These are phyloP conservation scores for Tenualosa ilisha DNA, from an alignment of 2,797 vertebrate species.

Conservation along the genomic window DNA sequence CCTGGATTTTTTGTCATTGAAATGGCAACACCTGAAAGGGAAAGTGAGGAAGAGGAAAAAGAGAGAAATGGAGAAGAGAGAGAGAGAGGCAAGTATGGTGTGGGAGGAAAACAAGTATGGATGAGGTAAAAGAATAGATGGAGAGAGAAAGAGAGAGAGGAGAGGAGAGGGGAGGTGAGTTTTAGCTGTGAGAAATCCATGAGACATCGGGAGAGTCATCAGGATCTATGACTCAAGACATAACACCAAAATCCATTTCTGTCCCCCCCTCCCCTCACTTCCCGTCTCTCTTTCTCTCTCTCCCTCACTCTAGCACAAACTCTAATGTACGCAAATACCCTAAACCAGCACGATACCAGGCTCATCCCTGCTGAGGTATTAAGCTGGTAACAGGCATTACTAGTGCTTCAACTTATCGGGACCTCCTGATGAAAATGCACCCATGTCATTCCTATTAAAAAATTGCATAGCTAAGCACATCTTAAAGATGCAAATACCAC, in stretches of 20 bases:
- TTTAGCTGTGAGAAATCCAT: slow-evolving; percentile 47
- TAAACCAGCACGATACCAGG: not conserved
- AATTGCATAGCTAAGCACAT: not conserved
- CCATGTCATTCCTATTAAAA: not conserved
- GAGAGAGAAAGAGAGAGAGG: not conserved
- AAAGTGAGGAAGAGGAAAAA: not conserved
- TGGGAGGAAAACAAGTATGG: no score
- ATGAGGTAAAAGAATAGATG: no score
- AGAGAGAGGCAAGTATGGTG: slow-evolving; percentile 12
- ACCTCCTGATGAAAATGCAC: not conserved
- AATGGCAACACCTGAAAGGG: not conserved
- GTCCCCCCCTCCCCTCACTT: not conserved
- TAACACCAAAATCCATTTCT: not conserved
- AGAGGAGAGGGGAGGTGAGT: slow-evolving; percentile 16
- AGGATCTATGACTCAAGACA: slow-evolving; percentile 51
- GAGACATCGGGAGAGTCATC: slow-evolving; percentile 53
- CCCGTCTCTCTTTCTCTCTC: slow-evolving; percentile 12
- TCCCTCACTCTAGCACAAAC: not conserved
- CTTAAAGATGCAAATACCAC: slow-evolving; percentile 14
- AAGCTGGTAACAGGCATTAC: not conserved
- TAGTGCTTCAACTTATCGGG: not conserved
- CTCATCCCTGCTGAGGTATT: not conserved
- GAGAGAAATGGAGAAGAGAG: not conserved
- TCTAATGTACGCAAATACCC: slow-evolving; percentile 5
- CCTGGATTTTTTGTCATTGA: not conserved